Percentiles rank a stretch among this genome's conserved stretches.
Conservation (phyloP, 92 coral and sea anemone genomes). For the Epizoanthus rinbou region DNA sequence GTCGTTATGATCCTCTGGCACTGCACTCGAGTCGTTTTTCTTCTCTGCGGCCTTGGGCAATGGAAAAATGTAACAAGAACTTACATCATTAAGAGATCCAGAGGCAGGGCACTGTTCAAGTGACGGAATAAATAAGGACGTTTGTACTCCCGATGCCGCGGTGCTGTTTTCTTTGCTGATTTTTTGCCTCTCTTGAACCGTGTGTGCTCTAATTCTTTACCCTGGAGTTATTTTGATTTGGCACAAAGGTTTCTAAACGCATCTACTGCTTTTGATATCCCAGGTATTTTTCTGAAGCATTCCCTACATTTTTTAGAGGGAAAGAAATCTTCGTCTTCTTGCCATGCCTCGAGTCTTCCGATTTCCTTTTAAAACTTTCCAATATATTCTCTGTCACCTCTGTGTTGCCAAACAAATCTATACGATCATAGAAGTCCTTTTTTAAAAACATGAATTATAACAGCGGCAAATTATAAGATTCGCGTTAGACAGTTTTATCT, state of each 20-base stretch:
- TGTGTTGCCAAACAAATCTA: not conserved
- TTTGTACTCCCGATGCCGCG: not conserved
- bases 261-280: not conserved
- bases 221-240: not conserved
- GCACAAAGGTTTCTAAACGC: not conserved
- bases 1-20: slow-evolving; percentile 20
- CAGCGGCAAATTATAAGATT: slow-evolving; percentile 7
- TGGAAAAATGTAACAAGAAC: slow-evolving; percentile 1
- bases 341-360: slow-evolving; percentile 15
- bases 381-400: slow-evolving; percentile 7
- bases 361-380: slow-evolving; percentile 12
- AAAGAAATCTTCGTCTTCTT: slow-evolving; percentile 25
- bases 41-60: slow-evolving; percentile 12
- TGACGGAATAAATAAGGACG: not conserved
- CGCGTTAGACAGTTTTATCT: not conserved
- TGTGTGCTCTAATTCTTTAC: not conserved
- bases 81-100: not conserved
- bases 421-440: not conserved
- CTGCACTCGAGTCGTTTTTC: slow-evolving; percentile 3
- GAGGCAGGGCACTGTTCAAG: not conserved
- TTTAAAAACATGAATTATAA: not conserved
- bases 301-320: slow-evolving; percentile 43
- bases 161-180: not conserved
- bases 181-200: not conserved
- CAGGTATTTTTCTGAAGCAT: slow-evolving; percentile 26